Evolutionary conservation across 2,888 invertebrate species (phyloP).

Genomic region (Agrotis exclamationis): DNA sequence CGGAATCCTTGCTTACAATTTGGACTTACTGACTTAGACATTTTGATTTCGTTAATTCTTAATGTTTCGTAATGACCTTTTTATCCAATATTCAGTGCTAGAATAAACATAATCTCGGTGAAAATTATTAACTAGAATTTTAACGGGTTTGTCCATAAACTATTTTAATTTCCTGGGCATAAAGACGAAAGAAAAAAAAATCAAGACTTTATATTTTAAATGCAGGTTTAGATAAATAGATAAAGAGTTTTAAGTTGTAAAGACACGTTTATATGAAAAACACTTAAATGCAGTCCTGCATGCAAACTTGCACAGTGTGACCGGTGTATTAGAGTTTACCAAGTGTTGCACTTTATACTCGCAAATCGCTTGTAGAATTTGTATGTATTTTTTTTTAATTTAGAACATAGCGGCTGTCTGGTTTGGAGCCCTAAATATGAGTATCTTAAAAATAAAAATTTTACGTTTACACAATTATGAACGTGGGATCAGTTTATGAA

Average conservation of each 20-base stretch:
- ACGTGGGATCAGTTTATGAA: slow-evolving; percentile 84
- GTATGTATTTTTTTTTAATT: slow-evolving; percentile 20
- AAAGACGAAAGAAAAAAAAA: background rate
- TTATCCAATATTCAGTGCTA: background rate
- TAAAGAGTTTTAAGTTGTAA: slow-evolving; percentile 1
- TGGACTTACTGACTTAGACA: no score
- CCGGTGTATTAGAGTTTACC: slow-evolving; percentile 10
- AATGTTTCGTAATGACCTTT: background rate
- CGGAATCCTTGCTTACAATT: no score
- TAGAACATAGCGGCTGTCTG: slow-evolving; percentile 12
- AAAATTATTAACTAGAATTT: background rate
- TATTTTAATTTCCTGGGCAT: slow-evolving; percentile 1
- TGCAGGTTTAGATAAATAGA: background rate
- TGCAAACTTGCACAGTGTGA: slow-evolving; percentile 3
- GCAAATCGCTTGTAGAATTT: slow-evolving; percentile 7
- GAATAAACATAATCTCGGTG: background rate
- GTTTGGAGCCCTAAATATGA: background rate
- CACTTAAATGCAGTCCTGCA: background rate
- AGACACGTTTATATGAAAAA: background rate
- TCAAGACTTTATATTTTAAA: background rate
- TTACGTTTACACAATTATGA: background rate
- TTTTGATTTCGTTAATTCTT: no score
- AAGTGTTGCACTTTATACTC: slow-evolving; percentile 52
- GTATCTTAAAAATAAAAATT: background rate
- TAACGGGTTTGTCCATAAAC: background rate